A percentile compares a stretch with the other conserved stretches of the same genome.
Evolutionary conservation across 1,140 invertebrate genomes (phyloP).

Genomic region (Drosophila yakuba): DNA sequence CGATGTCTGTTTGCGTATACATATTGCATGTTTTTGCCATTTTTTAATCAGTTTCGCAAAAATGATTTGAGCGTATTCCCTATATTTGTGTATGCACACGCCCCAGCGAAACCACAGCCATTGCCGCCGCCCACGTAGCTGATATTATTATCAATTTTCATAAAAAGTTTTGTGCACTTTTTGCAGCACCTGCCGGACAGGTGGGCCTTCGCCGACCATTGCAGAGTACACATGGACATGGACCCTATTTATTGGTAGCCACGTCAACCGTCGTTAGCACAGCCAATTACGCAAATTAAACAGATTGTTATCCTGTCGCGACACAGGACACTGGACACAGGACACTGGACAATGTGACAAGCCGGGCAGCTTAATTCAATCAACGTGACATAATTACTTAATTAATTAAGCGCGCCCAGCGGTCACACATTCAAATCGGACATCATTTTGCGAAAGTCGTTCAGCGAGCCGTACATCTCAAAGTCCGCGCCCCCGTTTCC

Average conservation of each 20-base stretch:
- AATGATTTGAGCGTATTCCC: conserved; percentile 41
- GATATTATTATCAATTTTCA: conserved; percentile 70
- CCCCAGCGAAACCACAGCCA: not conserved
- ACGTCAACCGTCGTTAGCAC: conserved; percentile 72
- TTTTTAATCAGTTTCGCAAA: conserved; percentile 54
- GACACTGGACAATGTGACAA: conserved; percentile 40
- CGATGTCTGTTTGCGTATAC: conserved; percentile 36
- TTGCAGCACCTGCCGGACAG: conserved; percentile 31
- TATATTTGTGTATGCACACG: conserved; percentile 1
- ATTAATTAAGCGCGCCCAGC: conserved; percentile 66
- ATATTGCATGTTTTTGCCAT: conserved; percentile 42
- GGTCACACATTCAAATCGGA: conserved; percentile 89
- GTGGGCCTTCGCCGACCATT: not conserved
- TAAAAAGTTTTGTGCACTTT: conserved; percentile 38
- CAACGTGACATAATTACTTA: conserved; percentile 77
- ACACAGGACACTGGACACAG: conserved; percentile 12
- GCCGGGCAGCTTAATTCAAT: conserved; percentile 66
- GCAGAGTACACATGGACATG: conserved; percentile 9
- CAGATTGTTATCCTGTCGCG: conserved; percentile 78
- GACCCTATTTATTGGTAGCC: conserved; percentile 54
- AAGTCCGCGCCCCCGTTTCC: conserved; percentile 85
- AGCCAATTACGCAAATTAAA: conserved; percentile 82
- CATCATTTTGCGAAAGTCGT: conserved; percentile 94
- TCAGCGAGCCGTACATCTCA: conserved; percentile 91
- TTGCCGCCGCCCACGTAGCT: conserved; percentile 8